Base-by-base conservation (phyloP, 2,797 vertebrate genomes). In the Chiroxiphia lanceolata region DNA sequence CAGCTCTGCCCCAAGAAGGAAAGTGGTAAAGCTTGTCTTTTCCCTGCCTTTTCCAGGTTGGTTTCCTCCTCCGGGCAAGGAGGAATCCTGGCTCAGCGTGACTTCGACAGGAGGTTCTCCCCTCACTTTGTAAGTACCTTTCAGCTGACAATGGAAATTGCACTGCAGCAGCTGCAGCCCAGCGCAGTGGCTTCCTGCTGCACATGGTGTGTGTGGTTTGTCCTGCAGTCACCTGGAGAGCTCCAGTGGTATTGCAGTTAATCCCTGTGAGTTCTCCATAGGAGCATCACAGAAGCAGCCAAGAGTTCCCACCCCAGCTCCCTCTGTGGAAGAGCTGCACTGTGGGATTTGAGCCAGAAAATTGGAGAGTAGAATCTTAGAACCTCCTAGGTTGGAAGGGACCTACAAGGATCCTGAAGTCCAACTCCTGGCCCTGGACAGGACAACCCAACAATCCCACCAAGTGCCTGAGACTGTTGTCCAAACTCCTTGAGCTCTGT, bases 21-120 rank as follows among this genome's bases (percentile, higher is more conserved):
- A 45, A 71, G 48, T 42, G 47, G 8, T 50, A 31, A 36, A 68
- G 50, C 3, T 16, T 16, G 33, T 25, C 7, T n/a, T 33, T 48
- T 18, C 31, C 38, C 29, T 48, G 3, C 40, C 27, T 72, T 57
- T 68, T 76, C 19, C 96, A 99, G 99, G 97, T 99, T 19, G 99
- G 99, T 31, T 99, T 98, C 90, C n/a, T n/a, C n/a, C n/a, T n/a
- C 99, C 0, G 99, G 99, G 20, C 99, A 99, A 95, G 99, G 99
- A 26, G 99, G 99, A 11, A 99, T 99, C 94, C 97, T 99, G 90
- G 99, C 99, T 36, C 99, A 99, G 98, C 96, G 99, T 2, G 99
- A 99, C 96, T 99, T 99, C 9, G 99, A 99, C 95, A 95, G 99
- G 19, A 98, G 99, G 67, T 99, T 99, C 97, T 99, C 99, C 7